Base-by-base conservation (phyloP, 2,797 vertebrate species). In the Luscinia luscinia region DNA sequence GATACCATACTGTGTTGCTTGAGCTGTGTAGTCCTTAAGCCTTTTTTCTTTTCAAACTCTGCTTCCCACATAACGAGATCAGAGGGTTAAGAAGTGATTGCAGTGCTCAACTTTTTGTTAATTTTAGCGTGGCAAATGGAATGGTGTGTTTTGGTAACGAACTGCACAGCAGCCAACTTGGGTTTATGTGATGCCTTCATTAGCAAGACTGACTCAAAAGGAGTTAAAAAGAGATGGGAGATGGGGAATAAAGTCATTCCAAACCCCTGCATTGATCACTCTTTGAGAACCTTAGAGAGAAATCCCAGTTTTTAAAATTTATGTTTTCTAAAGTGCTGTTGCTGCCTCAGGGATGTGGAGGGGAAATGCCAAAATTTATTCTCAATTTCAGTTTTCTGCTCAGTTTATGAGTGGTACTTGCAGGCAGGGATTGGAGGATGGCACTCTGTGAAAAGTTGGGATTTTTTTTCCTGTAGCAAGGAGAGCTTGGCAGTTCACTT, bases 321-420 rank as follows among this genome's bases (percentile, higher is more conserved):
- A 2, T 41, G 26, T 54, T 57, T 27, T 36, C 55, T n/a, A 0
- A 77, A 90, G 43, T 16, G 6, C 46, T 17, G 3, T 16, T 69
- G 51, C 75, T 22, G 0, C 61, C 77, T 64, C 8, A 5, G 85
- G 75, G 69, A 12, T 36, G 57, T 17, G 61, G 24, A 67, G 55
- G 63, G 36, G 34, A 36, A 88, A 45, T 59, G 48, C 61, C 87
- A 79, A 68, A 45, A 24, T 24, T 88, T 49, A 46, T 95, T 93
- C 76, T 80, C 54, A 72, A 2, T 89, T 80, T 85, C 36, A 14
- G 7, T 68, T 83, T 72, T 18, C 84, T 84, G 54, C 68, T 87
- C 23, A 3, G 62, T 54, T 12, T 80, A 4, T 5, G 45, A 46
- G 45, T 46, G 45, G 27, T 4, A 1, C 24, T 77, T 38, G 40